Evolutionary conservation across 2,888 invertebrate species (phyloP).

Genomic region (Tachina grossa): DNA sequence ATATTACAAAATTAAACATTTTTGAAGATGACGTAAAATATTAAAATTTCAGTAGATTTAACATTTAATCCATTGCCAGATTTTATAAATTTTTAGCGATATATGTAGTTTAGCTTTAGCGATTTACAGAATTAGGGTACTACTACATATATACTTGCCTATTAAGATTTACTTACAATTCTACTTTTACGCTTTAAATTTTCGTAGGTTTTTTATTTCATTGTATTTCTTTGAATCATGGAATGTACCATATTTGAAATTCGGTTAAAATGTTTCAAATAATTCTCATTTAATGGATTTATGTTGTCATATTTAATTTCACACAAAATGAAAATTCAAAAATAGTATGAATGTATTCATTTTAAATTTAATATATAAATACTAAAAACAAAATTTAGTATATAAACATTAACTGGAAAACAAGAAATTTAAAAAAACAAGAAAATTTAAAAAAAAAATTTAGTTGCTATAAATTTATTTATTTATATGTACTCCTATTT

Average conservation of each 20-base stretch:
- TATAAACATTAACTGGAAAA: background rate
- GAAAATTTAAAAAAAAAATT: background rate
- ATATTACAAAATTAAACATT: too few species aligned
- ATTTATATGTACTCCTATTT: conserved; percentile 14
- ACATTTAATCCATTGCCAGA: too few species aligned
- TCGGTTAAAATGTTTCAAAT: background rate
- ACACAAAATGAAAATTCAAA: conserved; percentile 15
- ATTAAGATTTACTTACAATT: too few species aligned
- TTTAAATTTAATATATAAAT: conserved; percentile 37
- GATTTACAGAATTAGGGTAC: too few species aligned
- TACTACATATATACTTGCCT: too few species aligned
- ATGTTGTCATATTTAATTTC: conserved; percentile 32
- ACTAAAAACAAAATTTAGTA: conserved; percentile 28
- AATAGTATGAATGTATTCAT: conserved; percentile 46
- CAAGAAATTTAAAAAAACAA: background rate
- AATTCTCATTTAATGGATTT: background rate
- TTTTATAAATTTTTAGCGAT: too few species aligned
- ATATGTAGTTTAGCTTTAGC: too few species aligned
- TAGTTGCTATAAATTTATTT: conserved; percentile 20
- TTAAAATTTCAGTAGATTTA: too few species aligned
- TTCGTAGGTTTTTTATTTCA: too few species aligned
- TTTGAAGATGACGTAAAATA: too few species aligned
- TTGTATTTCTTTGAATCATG: background rate
- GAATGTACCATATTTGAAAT: background rate
- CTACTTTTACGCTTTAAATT: too few species aligned